A percentile compares a stretch with the other conserved stretches of the same genome.
Evolutionary conservation across 2,888 invertebrate species (phyloP).

Genomic region (Chloroclystis v-ata): DNA sequence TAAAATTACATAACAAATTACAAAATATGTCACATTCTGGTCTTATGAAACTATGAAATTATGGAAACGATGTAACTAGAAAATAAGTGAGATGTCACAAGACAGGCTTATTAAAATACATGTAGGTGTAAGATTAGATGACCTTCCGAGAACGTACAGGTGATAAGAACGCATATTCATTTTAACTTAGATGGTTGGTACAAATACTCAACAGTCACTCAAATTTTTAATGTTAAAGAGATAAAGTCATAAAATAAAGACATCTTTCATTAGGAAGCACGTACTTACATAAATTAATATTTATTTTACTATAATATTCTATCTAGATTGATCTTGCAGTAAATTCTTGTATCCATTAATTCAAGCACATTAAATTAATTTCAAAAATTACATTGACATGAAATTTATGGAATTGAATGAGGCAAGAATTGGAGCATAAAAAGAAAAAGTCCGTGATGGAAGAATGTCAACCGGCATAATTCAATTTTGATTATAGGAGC

Average conservation of each 20-base stretch:
- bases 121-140: conserved; percentile 14
- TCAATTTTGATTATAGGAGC: conserved; percentile 78
- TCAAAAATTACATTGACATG: conserved; percentile 11
- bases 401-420: conserved; percentile 63
- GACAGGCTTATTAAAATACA: conserved; percentile 4
- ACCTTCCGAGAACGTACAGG: conserved; percentile 10
- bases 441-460: conserved; percentile 66
- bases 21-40: too few relatives aligned
- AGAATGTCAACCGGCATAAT: conserved; percentile 74
- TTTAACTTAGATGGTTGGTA: conserved; percentile 6
- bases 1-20: too few relatives aligned
- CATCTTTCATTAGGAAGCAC: too few relatives aligned
- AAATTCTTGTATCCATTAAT: too few relatives aligned
- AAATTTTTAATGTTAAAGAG: too few relatives aligned
- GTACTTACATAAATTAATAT: too few relatives aligned
- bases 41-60: too few relatives aligned
- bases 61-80: too few relatives aligned
- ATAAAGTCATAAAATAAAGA: too few relatives aligned
- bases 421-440: conserved; percentile 70
- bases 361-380: background rate
- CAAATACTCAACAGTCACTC: too few relatives aligned
- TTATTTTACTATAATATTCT: too few relatives aligned
- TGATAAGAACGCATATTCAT: conserved; percentile 13
- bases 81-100: conserved; percentile 4
- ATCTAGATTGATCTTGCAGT: too few relatives aligned